These are phyloP conservation scores for Caranx ignobilis DNA, from an alignment of 2,113 vertebrate genomes.

Conservation along the genomic window DNA sequence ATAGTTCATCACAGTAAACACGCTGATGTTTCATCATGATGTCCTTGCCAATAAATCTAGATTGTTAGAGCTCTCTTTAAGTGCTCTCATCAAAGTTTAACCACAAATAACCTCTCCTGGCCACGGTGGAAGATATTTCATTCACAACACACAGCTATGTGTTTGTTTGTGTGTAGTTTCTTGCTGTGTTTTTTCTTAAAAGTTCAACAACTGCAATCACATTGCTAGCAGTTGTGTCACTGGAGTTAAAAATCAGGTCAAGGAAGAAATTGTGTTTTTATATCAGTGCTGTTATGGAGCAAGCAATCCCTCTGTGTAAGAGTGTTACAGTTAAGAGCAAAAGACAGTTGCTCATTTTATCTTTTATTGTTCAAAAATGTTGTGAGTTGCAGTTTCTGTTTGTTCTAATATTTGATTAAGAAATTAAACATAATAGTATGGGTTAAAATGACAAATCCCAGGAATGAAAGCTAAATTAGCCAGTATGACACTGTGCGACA, in stretches of 20 bases:
- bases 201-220: not conserved
- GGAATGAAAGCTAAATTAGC: not conserved
- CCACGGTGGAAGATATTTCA: not conserved
- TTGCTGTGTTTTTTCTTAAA: not conserved
- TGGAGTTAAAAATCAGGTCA: not conserved
- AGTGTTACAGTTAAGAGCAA: not conserved
- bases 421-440: too few relatives aligned
- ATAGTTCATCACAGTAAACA: slow-evolving; percentile 4
- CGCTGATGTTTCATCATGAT: slow-evolving; percentile 19
- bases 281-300: not conserved
- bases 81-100: slow-evolving; percentile 40
- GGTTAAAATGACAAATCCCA: too few relatives aligned
- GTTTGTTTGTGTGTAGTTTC: too few relatives aligned
- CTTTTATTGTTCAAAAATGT: not conserved
- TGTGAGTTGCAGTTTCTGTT: too few relatives aligned
- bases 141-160: not conserved
- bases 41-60: slow-evolving; percentile 16
- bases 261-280: not conserved
- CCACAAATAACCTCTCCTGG: slow-evolving; percentile 23
- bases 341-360: not conserved
- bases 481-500: not conserved
- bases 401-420: too few relatives aligned
- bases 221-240: not conserved
- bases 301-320: not conserved
- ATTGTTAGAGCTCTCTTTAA: not conserved